phyloP scores from a whole-genome alignment of 1,140 invertebrate species.

The Heliconius himera region DNA sequence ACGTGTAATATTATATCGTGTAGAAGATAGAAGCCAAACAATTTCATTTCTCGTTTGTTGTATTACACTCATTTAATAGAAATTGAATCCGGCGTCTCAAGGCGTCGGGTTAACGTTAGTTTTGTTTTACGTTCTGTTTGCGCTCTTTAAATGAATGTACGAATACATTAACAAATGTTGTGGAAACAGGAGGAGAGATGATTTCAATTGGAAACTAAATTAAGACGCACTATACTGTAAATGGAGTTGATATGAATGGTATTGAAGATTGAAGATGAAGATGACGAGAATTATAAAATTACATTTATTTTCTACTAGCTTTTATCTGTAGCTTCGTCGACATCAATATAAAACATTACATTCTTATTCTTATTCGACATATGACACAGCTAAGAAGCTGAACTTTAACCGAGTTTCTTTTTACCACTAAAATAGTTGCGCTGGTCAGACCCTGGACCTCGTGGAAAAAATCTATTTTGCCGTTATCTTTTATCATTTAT shows the following conservation, averaged over 20 bases:
- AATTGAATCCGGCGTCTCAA: neutral
- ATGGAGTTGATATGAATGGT: neutral
- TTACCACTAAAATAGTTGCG: too few relatives aligned
- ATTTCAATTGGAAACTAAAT: neutral
- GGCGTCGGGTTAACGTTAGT: neutral
- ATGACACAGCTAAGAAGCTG: too few relatives aligned
- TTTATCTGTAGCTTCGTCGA: too few relatives aligned
- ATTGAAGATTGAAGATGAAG: too few relatives aligned
- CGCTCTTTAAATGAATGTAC: neutral
- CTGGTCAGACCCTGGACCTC: too few relatives aligned
- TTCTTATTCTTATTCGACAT: too few relatives aligned
- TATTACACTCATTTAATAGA: neutral
- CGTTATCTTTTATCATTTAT: too few relatives aligned
- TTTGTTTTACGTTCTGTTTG: neutral
- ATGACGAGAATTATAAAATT: neutral
- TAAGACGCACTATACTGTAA: neutral
- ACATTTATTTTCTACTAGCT: neutral
- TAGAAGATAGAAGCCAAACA: neutral
- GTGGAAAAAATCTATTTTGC: too few relatives aligned
- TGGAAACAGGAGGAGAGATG: neutral
- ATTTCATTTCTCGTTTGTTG: neutral
- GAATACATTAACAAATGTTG: conserved; percentile 2
- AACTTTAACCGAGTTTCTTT: too few relatives aligned
- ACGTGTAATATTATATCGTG: neutral
- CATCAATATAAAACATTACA: too few relatives aligned